Base-by-base conservation (phyloP, 1,140 invertebrate species). In the Drosophila leontia region DNA sequence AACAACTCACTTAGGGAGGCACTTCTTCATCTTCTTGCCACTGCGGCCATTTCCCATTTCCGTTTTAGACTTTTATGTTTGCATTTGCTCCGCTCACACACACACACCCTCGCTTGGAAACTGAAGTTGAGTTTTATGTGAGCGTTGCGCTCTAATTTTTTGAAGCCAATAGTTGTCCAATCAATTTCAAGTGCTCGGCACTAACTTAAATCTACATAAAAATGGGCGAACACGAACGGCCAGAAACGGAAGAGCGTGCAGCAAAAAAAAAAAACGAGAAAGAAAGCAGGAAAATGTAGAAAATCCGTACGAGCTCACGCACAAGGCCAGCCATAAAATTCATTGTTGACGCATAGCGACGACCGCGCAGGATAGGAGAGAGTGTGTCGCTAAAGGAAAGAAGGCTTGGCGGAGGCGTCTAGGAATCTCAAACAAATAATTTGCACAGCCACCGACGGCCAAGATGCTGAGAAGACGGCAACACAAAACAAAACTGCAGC, bases 171-270 rank as follows among this genome's bases (percentile, higher is more conserved):
- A 88, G 67, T 90, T 88, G 67, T 90, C 80, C 85, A 90, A 88
- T 90, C 85, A 88, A 88, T 82, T 90, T 90, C 78, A 75, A 85
- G 85, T 76, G 70, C 50, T 78, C 51, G 70, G 79, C 78, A 80
- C 71, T 83, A 88, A 75, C 75, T 81, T 81, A 75, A 88, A 90
- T 90, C 84, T 88, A 84, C 84, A 88, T 88, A 90, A 88, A 84
- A 80, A 65, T 82, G 58, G 53, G 44, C 55, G 58, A 55, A 41
- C 47, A 72, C 70, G 70, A 58, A 58, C 68, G 29, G 29, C 17
- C 32, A 17, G 35, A 51, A 29, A 23, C 26, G 39, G 71, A 17
- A 57, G 48, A 57, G 63, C 56, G 56, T 56, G 55, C 45, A 26
- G 53, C 37, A 56, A n/a, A 37, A 37, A 45, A 48, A 23, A n/a